Evolutionary conservation across 2,113 vertebrate genomes (phyloP).

Genomic region (Xiphophorus maculatus): DNA sequence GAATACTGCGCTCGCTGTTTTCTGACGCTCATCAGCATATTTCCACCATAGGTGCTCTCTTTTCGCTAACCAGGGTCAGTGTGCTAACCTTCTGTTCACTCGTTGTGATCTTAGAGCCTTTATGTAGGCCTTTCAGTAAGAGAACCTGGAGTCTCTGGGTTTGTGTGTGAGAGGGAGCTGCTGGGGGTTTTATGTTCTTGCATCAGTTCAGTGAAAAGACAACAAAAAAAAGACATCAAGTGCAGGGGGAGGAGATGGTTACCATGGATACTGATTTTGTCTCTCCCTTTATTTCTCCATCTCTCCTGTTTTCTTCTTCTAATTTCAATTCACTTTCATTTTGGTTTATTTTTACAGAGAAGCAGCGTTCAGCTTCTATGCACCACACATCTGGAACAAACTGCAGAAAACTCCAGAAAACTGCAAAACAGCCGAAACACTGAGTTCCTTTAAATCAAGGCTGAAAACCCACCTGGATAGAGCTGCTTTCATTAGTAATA

Average conservation of each 20-base stretch:
- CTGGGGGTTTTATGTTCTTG: slow-evolving; percentile 44
- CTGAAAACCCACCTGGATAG: too few species aligned
- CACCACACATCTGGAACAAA: too few species aligned
- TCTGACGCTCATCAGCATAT: too few species aligned
- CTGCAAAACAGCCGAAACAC: too few species aligned
- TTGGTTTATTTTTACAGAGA: neutral
- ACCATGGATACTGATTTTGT: slow-evolving; percentile 64
- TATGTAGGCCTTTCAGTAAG: neutral
- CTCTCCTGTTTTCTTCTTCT: neutral
- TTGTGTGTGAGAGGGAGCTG: slow-evolving; percentile 3
- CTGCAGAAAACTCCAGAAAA: too few species aligned
- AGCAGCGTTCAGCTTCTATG: too few species aligned
- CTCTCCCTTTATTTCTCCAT: slow-evolving; percentile 5
- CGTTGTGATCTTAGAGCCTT: neutral
- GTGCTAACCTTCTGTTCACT: slow-evolving; percentile 4
- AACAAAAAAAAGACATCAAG: neutral
- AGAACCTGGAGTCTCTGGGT: too few species aligned
- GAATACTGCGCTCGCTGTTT: too few species aligned
- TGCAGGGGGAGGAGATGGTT: slow-evolving; percentile 55
- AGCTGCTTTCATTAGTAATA: too few species aligned
- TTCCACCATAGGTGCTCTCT: neutral
- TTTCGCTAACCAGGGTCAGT: too few species aligned
- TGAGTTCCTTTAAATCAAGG: too few species aligned
- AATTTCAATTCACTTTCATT: neutral
- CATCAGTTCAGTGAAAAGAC: slow-evolving; percentile 34